Conservation (phyloP, 2,113 vertebrate genomes). For the Syngnathus scovelli region DNA sequence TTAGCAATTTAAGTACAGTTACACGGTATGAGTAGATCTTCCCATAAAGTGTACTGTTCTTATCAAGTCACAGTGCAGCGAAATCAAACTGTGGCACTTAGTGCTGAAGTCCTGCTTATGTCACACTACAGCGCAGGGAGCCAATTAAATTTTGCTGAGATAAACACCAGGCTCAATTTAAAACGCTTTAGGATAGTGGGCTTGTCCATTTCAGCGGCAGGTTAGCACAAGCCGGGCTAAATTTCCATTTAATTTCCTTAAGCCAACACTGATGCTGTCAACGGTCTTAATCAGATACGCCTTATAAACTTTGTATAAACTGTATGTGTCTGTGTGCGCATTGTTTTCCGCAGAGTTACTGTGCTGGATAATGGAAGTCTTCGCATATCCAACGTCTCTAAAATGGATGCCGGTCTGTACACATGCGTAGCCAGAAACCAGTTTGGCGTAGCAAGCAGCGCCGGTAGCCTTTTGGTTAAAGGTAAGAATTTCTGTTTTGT, state of each 20-base stretch:
- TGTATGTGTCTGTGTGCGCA: neutral
- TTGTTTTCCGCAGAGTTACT: slow-evolving; percentile 70
- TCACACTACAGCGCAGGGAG: slow-evolving; percentile 21
- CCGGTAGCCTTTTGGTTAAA: slow-evolving; percentile 87
- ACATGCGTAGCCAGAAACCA: slow-evolving; percentile 90
- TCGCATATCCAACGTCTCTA: slow-evolving; percentile 86
- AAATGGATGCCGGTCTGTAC: slow-evolving; percentile 84
- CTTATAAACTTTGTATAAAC: neutral
- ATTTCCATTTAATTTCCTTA: slow-evolving; percentile 15
- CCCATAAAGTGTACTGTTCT: slow-evolving; percentile 2
- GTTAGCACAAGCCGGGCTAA: neutral
- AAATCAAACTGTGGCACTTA: slow-evolving; percentile 33
- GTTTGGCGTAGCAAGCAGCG: slow-evolving; percentile 88
- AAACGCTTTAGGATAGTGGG: slow-evolving; percentile 33
- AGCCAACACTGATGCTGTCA: slow-evolving; percentile 6
- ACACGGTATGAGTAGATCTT: neutral
- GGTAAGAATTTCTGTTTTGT: slow-evolving; percentile 63
- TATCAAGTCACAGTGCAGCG: slow-evolving; percentile 14
- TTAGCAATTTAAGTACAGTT: neutral
- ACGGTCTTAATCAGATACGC: neutral
- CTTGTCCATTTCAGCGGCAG: slow-evolving; percentile 18
- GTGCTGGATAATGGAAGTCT: slow-evolving; percentile 87
- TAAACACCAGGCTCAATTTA: slow-evolving; percentile 28
- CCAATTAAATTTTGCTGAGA: slow-evolving; percentile 33
- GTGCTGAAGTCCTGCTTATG: slow-evolving; percentile 14